These are phyloP conservation scores for Mayetiola destructor DNA, from an alignment of 2,888 invertebrate genomes.

Conservation along the genomic window DNA sequence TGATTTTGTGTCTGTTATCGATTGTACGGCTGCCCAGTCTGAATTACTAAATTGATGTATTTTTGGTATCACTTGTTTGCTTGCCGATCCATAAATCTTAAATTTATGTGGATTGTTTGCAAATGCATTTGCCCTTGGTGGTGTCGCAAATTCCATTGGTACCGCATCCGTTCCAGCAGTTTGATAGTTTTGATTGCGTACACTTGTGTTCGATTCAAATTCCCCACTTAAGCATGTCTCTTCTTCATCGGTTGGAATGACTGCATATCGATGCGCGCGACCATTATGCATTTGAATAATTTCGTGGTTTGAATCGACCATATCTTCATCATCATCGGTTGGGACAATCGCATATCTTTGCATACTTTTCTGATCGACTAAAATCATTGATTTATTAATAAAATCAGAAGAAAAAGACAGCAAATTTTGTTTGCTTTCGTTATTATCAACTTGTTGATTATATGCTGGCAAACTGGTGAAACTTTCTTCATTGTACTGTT, in stretches of 20 bases:
- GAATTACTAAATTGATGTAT: neutral
- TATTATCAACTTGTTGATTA: slow-evolving; percentile 19
- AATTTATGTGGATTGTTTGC: slow-evolving; percentile 31
- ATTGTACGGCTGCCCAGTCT: slow-evolving; percentile 17
- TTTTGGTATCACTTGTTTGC: neutral
- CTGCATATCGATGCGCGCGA: slow-evolving; percentile 40
- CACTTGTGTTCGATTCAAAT: slow-evolving; percentile 28
- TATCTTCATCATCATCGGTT: slow-evolving; percentile 43
- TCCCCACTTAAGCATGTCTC: slow-evolving; percentile 35
- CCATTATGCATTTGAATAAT: slow-evolving; percentile 36
- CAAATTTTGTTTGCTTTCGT: too few species aligned
- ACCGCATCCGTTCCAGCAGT: slow-evolving; percentile 19
- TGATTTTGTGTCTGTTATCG: slow-evolving; percentile 13
- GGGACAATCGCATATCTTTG: slow-evolving; percentile 50
- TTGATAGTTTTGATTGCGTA: slow-evolving; percentile 19
- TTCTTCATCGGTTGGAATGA: slow-evolving; percentile 37
- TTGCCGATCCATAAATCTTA: neutral
- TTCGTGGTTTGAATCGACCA: slow-evolving; percentile 35
- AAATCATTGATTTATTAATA: slow-evolving; percentile 32
- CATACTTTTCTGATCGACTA: slow-evolving; percentile 41
- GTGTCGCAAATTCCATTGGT: neutral
- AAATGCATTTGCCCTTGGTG: neutral
- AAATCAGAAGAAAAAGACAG: slow-evolving; percentile 34
- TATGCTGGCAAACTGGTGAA: slow-evolving; percentile 30
- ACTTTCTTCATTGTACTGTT: slow-evolving; percentile 24